phyloP scores from a whole-genome alignment of 37 sponge, comb jelly and placozoan genomes.

The Axinella damicornis region DNA sequence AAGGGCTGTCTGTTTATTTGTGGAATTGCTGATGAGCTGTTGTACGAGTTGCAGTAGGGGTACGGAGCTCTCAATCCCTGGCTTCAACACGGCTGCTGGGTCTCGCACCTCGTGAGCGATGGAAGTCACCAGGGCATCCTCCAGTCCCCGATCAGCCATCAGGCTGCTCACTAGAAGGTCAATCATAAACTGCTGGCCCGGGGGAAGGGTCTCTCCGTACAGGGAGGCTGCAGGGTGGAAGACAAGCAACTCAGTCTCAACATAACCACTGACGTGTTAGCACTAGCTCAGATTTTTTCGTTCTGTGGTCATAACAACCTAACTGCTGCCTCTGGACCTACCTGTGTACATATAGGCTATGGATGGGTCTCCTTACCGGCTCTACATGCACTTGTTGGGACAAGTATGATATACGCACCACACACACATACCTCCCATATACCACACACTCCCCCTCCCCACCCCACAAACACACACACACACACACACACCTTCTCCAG shows the following conservation, averaged over 20 bases:
- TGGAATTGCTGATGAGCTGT: constrained; percentile 75
- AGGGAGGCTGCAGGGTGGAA: constrained; percentile 9
- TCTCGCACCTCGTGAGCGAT: constrained; percentile 55
- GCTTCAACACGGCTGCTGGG: constrained; percentile 11
- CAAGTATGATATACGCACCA: too few relatives aligned
- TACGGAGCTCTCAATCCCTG: constrained; percentile 34
- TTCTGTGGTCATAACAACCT: too few relatives aligned
- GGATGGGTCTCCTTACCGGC: too few relatives aligned
- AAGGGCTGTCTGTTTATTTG: constrained; percentile 38
- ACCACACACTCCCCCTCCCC: too few relatives aligned
- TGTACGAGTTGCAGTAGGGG: constrained; percentile 77
- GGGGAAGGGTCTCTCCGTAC: constrained; percentile 29
- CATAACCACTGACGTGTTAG: too few relatives aligned
- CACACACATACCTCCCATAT: too few relatives aligned
- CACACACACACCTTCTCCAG: constrained; percentile 54
- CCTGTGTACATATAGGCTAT: too few relatives aligned
- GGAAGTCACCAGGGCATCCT: constrained; percentile 73
- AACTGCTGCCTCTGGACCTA: too few relatives aligned
- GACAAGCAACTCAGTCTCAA: too few relatives aligned
- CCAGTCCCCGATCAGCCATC: constrained; percentile 77
- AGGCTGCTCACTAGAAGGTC: constrained; percentile 83
- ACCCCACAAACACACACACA: too few relatives aligned
- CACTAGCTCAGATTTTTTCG: too few relatives aligned
- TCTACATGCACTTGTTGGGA: too few relatives aligned
- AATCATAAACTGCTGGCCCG: constrained; percentile 86